phyloP scores from a whole-genome alignment of 2,888 invertebrate species.

The Aphidius colemani region DNA sequence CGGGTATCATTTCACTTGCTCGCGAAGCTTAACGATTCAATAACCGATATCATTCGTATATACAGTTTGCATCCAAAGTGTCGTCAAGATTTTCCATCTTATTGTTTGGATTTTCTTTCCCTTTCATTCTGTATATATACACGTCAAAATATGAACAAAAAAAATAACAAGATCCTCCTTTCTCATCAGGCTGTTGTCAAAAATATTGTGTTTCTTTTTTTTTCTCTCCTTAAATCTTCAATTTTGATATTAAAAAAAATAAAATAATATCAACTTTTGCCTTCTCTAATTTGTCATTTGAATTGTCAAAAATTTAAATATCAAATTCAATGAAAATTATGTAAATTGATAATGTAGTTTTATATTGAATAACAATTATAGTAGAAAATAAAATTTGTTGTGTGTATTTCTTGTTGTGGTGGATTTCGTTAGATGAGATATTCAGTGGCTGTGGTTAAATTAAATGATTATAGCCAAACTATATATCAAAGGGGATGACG shows the following conservation, averaged over 20 bases:
- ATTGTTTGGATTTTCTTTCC: conserved; percentile 21
- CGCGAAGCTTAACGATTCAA: conserved; percentile 57
- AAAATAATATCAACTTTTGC: too few relatives aligned
- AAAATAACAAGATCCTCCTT: conserved; percentile 9
- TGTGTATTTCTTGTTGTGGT: too few relatives aligned
- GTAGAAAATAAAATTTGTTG: too few relatives aligned
- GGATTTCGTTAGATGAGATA: background rate
- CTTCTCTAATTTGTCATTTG: too few relatives aligned
- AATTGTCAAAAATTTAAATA: too few relatives aligned
- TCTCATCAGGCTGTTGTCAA: too few relatives aligned
- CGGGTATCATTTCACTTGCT: background rate
- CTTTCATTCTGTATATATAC: too few relatives aligned
- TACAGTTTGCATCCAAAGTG: conserved; percentile 56
- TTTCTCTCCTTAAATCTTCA: conserved; percentile 14
- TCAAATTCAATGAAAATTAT: too few relatives aligned
- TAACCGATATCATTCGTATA: conserved; percentile 50
- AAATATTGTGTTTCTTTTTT: background rate
- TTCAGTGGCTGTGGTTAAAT: conserved; percentile 46
- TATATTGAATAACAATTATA: too few relatives aligned
- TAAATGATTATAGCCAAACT: conserved; percentile 61
- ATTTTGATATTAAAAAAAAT: conserved; percentile 25
- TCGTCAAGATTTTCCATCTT: conserved; percentile 34
- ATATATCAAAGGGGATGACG: conserved; percentile 56
- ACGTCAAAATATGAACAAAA: background rate
- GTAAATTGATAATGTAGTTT: too few relatives aligned